Base-by-base conservation (phyloP, 2,888 invertebrate genomes). In the Agonopterix heracliana region DNA sequence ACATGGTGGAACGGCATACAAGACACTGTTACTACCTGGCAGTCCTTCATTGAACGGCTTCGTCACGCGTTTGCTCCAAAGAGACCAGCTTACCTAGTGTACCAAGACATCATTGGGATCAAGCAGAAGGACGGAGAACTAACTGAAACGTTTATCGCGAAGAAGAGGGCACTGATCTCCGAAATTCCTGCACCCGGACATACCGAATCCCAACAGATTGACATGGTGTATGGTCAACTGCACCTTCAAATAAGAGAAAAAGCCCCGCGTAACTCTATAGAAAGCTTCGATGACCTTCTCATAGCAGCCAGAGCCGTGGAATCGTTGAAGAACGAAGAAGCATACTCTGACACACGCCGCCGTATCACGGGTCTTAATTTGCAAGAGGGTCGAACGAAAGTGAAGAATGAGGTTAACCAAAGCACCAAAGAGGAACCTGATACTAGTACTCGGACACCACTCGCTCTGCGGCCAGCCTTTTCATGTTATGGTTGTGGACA, bases 401-500 rank as follows among this genome's bases (percentile, higher is more conserved):
- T 42, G 13, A 42, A 42, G 42, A 12, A 13, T 14, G 13, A 12
- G 13, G 12, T 42, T 13, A 13, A n/a, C 3, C 12, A 11, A 42
- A 5, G 34, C 34, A 34, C 9, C 5, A 9, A 44, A 34, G 34
- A 44, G 11, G 34, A 48, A 35, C 3, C 44, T 12, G 48, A n/a
- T n/a, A n/a, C 41, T 9, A 8, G 41, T 13, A 38, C 50, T 4
- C 48, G 44, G 17, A 38, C 46, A n/a, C 50, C 50, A 1, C 46
- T 46, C 1, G 43, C 50, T 1, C 46, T 46, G 1, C 26, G 13
- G 9, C 46, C 46, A 34, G 38, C 17, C n/a, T 46, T 59, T 46
- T 10, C 56, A 1, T 59, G 56, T 50, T 57, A 57, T 17, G 56
- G 55, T 2, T 57, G 57, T 47, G 56, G 59, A 8, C 45, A 46